Conservation (phyloP, 2,797 vertebrate genomes). For the Tangara arthus region DNA sequence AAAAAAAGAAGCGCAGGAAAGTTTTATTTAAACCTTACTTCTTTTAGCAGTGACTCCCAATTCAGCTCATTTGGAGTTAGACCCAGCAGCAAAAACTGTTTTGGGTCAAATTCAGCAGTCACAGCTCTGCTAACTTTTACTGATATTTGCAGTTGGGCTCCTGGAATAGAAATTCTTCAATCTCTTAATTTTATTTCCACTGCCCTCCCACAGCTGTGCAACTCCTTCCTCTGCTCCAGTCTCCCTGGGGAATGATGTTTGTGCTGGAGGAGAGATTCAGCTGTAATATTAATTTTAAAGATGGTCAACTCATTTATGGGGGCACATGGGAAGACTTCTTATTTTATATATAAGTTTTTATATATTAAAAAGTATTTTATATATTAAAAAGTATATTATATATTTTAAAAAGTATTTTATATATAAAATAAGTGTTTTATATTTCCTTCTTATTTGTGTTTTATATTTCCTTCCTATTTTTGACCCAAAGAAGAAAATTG, state of each 20-base stretch:
- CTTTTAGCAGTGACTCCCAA: neutral
- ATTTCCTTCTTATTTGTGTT: neutral
- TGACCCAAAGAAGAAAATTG: neutral
- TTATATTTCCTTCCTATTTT: neutral
- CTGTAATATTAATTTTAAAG: neutral
- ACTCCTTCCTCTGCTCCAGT: neutral
- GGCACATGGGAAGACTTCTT: accelerated
- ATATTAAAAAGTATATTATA: too few relatives aligned
- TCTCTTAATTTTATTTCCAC: neutral
- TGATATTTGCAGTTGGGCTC: neutral
- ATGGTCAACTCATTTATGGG: neutral
- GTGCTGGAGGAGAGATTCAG: neutral
- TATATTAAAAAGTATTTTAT: too few relatives aligned
- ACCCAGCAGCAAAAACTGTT: neutral
- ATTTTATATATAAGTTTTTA: too few relatives aligned
- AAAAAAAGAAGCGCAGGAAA: neutral
- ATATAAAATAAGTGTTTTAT: too few relatives aligned
- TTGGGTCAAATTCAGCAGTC: neutral
- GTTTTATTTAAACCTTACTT: neutral
- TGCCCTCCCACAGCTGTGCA: neutral
- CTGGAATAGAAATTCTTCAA: neutral
- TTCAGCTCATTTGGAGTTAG: neutral
- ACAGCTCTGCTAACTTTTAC: neutral
- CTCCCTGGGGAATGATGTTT: neutral
- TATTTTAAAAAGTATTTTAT: too few relatives aligned